phyloP scores from a whole-genome alignment of 2,113 vertebrate genomes.

The Paedocypris sp. region DNA sequence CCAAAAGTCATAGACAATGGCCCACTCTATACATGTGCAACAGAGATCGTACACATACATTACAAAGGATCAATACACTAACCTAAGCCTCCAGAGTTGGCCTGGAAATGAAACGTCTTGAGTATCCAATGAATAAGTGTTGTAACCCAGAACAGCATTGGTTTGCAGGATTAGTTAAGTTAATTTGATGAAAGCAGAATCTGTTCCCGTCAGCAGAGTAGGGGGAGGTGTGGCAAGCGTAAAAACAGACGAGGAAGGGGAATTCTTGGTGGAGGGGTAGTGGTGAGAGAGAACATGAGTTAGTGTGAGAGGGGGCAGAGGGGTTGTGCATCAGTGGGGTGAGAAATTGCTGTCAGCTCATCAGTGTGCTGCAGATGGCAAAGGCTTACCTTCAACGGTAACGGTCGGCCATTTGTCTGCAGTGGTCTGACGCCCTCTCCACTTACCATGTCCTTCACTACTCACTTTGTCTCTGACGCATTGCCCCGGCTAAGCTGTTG shows the following conservation, averaged over 20 bases:
- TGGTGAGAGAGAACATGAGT: conserved; percentile 1
- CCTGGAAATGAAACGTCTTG: no score
- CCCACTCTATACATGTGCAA: conserved; percentile 6
- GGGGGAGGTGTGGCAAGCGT: conserved; percentile 19
- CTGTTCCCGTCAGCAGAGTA: background rate
- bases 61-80: conserved; percentile 14
- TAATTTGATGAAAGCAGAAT: conserved; percentile 10
- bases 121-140: background rate
- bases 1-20: conserved; percentile 13
- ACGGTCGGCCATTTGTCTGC: conserved; percentile 41
- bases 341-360: conserved; percentile 51
- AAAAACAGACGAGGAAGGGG: conserved; percentile 26
- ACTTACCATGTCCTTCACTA: conserved; percentile 40
- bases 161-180: background rate
- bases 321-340: conserved; percentile 52
- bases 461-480: conserved; percentile 13
- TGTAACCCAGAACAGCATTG: background rate
- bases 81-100: no score
- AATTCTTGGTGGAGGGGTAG: no score
- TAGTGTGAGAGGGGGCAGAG: conserved; percentile 24
- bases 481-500: conserved; percentile 4
- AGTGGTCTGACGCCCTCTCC: conserved; percentile 34
- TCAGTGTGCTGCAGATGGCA: conserved; percentile 50
- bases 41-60: conserved; percentile 30
- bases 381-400: conserved; percentile 48